Evolutionary conservation across 2,888 invertebrate genomes (phyloP).

Genomic region (Diplolepis rosae): DNA sequence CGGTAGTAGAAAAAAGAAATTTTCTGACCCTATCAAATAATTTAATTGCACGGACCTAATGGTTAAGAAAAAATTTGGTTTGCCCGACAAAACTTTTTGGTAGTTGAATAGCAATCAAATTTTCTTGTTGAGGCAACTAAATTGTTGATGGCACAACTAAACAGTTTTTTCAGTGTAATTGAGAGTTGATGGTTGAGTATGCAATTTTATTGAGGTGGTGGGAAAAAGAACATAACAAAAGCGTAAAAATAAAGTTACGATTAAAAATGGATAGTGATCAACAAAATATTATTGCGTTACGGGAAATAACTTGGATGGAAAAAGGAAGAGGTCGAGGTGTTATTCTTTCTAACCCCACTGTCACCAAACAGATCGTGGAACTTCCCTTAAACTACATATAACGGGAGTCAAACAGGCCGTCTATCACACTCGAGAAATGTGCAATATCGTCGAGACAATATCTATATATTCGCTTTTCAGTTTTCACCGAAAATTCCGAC

Average conservation of each 20-base stretch:
- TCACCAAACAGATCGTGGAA: slow-evolving; percentile 34
- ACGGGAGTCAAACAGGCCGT: slow-evolving; percentile 35
- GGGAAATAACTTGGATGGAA: background rate
- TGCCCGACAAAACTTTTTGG: too few species aligned
- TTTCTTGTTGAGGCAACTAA: too few species aligned
- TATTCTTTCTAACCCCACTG: slow-evolving; percentile 43
- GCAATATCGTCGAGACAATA: slow-evolving; percentile 22
- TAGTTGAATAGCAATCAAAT: too few species aligned
- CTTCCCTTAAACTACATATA: slow-evolving; percentile 5
- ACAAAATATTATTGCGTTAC: slow-evolving; percentile 51
- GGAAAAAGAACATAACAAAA: background rate
- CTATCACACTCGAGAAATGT: slow-evolving; percentile 34
- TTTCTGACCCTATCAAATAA: too few species aligned
- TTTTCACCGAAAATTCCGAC: slow-evolving; percentile 3
- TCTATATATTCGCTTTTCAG: background rate
- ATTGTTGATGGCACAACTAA: too few species aligned
- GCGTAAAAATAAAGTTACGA: slow-evolving; percentile 12
- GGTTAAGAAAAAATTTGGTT: too few species aligned
- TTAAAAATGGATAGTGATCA: slow-evolving; percentile 40
- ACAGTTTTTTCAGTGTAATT: background rate
- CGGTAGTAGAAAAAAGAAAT: too few species aligned
- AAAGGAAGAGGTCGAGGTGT: slow-evolving; percentile 26
- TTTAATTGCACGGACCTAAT: too few species aligned
- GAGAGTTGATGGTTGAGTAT: slow-evolving; percentile 35
- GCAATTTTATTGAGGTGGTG: slow-evolving; percentile 17